Base-by-base conservation (phyloP, 2,888 invertebrate genomes). In the Merodon equestris region DNA sequence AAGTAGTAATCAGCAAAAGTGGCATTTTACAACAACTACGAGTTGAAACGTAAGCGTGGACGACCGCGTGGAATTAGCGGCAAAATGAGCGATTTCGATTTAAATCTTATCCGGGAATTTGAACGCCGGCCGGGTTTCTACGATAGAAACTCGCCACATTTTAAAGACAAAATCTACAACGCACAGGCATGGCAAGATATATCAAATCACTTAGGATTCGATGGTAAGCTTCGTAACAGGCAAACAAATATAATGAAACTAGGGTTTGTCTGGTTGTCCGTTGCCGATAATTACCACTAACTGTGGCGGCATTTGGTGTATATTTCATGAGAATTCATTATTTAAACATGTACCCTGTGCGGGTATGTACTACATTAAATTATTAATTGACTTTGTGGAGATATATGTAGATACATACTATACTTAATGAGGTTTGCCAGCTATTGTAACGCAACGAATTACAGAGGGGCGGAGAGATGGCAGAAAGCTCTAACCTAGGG, bases 121-220 rank as follows among this genome's bases (percentile, higher is more conserved):
- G 86, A 86, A 36, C 82, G 83, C 40, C 85, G 88, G 10, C 88
- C 88, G 9, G 87, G 86, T 9, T 86, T 89, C 17, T 89, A 89
- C 73, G 88, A 89, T 83, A 87, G 88, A 12, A 84, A 84, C 51
- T 86, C 86, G 50, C 84, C 84, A 18, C 85, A 85, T 45, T 89
- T 87, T 66, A 88, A 87, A 83, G 89, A 89, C 82, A 89, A 88
- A 82, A 68, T 84, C 1, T 86, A 85, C 63, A 84, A 84, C 56
- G 86, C 87, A 17, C 85, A 85, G 60, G 86, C 86, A 38, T 89
- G 89, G 89, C 84, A 85, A 63, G 87, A 88, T 74, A 88, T 89
- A 45, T 85, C 88, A 10, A 86, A 86, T 61, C 86, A 86, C 76
- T 81, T 89, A 63, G 89, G 89, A 36, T 89, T 87, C 68, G 87